These are phyloP conservation scores for Leuctra nigra DNA, from an alignment of 2,888 invertebrate species.

Conservation along the genomic window DNA sequence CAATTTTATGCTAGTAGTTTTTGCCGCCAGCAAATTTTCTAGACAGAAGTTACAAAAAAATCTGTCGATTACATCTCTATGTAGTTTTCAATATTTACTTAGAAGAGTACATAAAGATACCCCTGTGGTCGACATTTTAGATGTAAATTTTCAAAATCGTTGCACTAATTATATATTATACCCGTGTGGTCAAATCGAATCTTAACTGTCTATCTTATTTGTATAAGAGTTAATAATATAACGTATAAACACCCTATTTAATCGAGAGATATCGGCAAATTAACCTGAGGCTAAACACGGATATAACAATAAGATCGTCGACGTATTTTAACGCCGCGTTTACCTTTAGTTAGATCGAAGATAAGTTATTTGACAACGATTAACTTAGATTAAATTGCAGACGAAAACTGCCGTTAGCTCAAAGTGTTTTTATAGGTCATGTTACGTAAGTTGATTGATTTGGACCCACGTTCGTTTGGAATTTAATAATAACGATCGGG, in stretches of 20 bases:
- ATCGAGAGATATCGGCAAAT: too few relatives aligned
- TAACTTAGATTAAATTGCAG: not conserved
- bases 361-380: constrained; percentile 15
- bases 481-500: too few relatives aligned
- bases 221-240: constrained; percentile 11
- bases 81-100: constrained; percentile 15
- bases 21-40: not conserved
- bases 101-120: not conserved
- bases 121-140: not conserved
- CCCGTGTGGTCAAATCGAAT: constrained; percentile 11
- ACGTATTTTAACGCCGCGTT: constrained; percentile 8
- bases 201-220: constrained; percentile 13
- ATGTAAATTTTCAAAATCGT: constrained; percentile 9
- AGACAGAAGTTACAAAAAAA: constrained; percentile 13
- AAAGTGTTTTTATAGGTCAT: not conserved
- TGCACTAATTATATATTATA: constrained; percentile 10
- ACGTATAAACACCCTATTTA: constrained; percentile 5
- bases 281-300: too few relatives aligned
- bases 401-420: constrained; percentile 12
- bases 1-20: constrained; percentile 9
- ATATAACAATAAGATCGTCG: too few relatives aligned
- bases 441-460: not conserved
- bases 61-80: not conserved
- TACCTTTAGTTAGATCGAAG: constrained; percentile 1
- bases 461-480: too few relatives aligned